Evolutionary conservation across 2,113 vertebrate species (phyloP).

Genomic region (Irena cyanogastra): DNA sequence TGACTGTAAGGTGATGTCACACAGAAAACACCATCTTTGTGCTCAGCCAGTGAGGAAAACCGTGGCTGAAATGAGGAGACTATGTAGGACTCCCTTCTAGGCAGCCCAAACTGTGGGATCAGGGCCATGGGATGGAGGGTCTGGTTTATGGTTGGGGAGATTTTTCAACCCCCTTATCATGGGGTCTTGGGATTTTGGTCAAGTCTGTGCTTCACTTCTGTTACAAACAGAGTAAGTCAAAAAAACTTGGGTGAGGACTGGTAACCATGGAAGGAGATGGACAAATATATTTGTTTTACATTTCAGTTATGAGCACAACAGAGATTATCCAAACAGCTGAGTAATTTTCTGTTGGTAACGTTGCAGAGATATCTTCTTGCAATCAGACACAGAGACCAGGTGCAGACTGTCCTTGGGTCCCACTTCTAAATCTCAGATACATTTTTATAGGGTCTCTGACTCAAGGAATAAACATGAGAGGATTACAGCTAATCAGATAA

Average conservation of each 20-base stretch:
- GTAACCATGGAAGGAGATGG: background rate
- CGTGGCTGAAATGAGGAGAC: background rate
- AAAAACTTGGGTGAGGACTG: background rate
- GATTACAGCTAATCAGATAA: slow-evolving; percentile 46
- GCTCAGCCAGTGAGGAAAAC: background rate
- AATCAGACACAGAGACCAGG: background rate
- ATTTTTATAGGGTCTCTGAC: slow-evolving; percentile 11
- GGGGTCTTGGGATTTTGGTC: background rate
- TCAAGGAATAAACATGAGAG: slow-evolving; percentile 51
- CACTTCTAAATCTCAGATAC: background rate
- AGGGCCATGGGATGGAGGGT: background rate
- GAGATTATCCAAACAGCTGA: background rate
- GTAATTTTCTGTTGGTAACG: background rate
- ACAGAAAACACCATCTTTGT: background rate
- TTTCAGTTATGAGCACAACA: background rate
- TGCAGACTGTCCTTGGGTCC: slow-evolving; percentile 8
- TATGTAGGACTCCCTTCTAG: background rate
- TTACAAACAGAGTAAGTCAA: background rate
- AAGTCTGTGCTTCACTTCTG: background rate
- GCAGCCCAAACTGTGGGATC: background rate
- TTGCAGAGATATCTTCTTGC: background rate
- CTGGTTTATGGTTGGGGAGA: background rate
- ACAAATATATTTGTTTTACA: background rate
- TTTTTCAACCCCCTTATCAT: accelerated
- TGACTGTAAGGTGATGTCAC: background rate